A percentile compares a stretch with the other conserved stretches of the same genome.
Evolutionary conservation across 2,797 vertebrate genomes (phyloP).

Genomic region (Enteromius radiatus): DNA sequence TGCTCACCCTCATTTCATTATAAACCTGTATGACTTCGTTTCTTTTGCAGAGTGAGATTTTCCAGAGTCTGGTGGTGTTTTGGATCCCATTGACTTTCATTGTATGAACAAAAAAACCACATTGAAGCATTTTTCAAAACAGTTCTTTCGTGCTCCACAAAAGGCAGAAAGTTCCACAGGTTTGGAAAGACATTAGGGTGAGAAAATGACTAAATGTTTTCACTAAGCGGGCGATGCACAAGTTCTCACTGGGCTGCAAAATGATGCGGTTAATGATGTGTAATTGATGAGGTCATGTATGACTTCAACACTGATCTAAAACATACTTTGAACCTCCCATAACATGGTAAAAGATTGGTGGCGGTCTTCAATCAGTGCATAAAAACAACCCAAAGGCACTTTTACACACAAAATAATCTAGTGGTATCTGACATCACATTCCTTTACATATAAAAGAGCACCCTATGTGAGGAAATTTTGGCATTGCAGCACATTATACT

Average conservation of each 20-base stretch:
- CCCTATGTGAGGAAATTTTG: neutral
- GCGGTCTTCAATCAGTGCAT: conserved; percentile 7
- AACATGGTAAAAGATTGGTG: neutral
- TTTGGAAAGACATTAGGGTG: neutral
- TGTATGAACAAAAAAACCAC: neutral
- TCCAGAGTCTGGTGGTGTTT: neutral
- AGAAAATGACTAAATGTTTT: neutral
- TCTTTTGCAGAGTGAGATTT: neutral
- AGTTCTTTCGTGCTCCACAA: neutral
- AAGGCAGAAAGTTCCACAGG: neutral
- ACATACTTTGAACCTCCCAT: conserved; percentile 15
- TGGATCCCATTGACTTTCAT: neutral
- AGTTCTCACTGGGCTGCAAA: neutral
- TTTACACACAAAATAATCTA: conserved; percentile 1
- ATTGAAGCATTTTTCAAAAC: neutral
- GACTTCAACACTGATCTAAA: conserved; percentile 21
- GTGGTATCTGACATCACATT: conserved; percentile 38
- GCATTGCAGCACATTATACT: conserved; percentile 7
- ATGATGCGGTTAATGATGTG: conserved; percentile 5
- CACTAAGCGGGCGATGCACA: neutral
- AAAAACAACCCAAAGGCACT: neutral
- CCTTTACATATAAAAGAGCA: conserved; percentile 13
- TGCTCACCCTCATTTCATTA: neutral
- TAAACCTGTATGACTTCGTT: neutral
- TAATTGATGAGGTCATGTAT: conserved; percentile 7